Evolutionary conservation across 37 sponge, comb jelly and placozoan genomes (phyloP).

Genomic region (Theonella swinhoei): DNA sequence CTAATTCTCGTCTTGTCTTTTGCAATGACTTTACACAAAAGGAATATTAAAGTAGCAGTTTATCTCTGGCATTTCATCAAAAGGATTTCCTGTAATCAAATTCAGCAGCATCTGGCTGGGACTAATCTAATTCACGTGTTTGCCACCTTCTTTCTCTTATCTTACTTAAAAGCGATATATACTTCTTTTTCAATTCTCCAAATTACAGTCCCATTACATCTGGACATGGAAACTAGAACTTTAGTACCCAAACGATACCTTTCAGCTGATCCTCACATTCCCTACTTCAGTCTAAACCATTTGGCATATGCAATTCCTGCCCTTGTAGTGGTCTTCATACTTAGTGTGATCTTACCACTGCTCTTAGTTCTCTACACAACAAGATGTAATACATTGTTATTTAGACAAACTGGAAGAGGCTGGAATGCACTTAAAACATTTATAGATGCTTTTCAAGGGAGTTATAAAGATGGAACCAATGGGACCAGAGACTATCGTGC

Average conservation of each 20-base stretch:
- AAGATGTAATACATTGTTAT: neutral
- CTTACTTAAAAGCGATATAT: neutral
- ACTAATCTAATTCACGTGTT: neutral
- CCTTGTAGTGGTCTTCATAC: neutral
- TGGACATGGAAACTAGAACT: too few species aligned
- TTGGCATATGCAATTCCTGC: neutral
- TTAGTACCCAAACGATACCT: neutral
- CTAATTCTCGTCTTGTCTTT: neutral
- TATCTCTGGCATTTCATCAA: neutral
- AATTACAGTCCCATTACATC: too few species aligned
- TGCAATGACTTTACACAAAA: neutral
- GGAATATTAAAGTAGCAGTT: neutral
- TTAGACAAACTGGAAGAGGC: neutral
- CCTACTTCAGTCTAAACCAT: neutral
- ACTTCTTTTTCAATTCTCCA: neutral
- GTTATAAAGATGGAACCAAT: slow-evolving; percentile 14
- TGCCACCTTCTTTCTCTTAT: neutral
- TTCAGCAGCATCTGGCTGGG: neutral
- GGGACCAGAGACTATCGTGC: slow-evolving; percentile 7
- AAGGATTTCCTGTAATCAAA: neutral
- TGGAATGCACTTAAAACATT: neutral
- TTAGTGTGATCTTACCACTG: slow-evolving; percentile 2
- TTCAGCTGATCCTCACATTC: slow-evolving; percentile 1
- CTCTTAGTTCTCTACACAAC: slow-evolving; percentile 22
- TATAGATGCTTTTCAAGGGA: slow-evolving; percentile 24